phyloP scores from a whole-genome alignment of 2,113 vertebrate species.

The Felis chaus region DNA sequence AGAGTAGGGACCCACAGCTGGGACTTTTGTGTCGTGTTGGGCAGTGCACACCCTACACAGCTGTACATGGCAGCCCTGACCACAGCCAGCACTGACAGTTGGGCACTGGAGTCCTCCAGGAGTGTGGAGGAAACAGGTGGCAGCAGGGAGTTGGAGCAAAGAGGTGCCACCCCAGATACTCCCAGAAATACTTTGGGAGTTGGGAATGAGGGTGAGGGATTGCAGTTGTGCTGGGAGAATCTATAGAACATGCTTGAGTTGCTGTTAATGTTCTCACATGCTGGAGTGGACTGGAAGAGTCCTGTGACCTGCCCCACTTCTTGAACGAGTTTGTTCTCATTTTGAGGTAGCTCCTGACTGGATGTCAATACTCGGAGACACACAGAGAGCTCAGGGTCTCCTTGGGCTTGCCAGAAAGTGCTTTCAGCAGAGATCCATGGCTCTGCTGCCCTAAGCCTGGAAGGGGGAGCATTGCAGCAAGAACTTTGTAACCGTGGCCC shows the following conservation, averaged over 20 bases:
- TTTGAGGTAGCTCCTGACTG: not conserved
- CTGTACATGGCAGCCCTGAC: not conserved
- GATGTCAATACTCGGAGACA: not conserved
- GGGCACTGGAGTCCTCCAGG: not conserved
- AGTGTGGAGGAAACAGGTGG: not conserved
- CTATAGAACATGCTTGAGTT: not conserved
- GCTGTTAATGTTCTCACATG: not conserved
- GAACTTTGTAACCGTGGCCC: not conserved
- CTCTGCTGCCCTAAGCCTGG: not conserved
- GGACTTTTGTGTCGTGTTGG: not conserved
- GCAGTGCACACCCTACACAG: not conserved
- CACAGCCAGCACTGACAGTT: not conserved
- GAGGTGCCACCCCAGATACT: not conserved
- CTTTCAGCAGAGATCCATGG: not conserved
- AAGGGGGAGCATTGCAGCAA: not conserved
- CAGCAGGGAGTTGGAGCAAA: not conserved
- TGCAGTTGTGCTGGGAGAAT: not conserved
- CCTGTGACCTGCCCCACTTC: not conserved
- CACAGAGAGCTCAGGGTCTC: not conserved
- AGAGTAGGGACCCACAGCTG: not conserved
- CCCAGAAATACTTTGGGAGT: not conserved
- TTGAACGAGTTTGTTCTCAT: not conserved
- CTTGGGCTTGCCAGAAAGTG: not conserved
- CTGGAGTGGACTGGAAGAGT: not conserved
- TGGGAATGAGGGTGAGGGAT: not conserved